Evolutionary conservation across 2,797 vertebrate genomes (phyloP).

Genomic region (Thunnus albacares): DNA sequence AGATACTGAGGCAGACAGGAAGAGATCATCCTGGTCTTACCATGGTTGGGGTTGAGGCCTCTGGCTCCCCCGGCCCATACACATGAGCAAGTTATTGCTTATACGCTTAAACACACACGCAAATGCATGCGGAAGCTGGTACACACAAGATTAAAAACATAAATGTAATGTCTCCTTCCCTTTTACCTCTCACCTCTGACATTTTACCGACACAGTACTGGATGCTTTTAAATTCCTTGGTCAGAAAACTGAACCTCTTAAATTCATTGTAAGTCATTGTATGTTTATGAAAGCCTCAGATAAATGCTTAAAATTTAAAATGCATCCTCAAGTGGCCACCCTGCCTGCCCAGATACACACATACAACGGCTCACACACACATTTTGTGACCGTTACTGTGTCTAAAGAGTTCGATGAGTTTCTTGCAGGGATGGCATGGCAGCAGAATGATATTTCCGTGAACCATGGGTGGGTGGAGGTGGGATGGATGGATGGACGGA

Average conservation of each 20-base stretch:
- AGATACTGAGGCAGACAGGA: conserved; percentile 82
- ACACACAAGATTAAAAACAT: conserved; percentile 9
- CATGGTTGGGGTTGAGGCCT: conserved; percentile 53
- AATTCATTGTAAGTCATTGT: not conserved
- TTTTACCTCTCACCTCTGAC: conserved; percentile 4
- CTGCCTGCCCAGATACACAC: not conserved
- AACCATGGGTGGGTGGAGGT: conserved; percentile 54
- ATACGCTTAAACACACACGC: conserved; percentile 3
- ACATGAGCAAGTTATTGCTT: conserved; percentile 39
- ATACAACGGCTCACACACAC: not conserved
- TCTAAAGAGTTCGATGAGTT: conserved; percentile 30
- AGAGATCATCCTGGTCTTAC: conserved; percentile 81
- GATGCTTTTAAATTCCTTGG: not conserved
- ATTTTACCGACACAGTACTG: conserved; percentile 8
- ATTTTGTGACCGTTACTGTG: conserved; percentile 16
- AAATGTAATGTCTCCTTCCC: conserved; percentile 25
- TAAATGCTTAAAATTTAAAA: not conserved
- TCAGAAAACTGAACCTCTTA: not conserved
- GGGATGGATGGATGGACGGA: conserved; percentile 80
- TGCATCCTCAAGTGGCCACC: not conserved
- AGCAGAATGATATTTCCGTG: conserved; percentile 83
- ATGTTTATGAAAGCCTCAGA: not conserved
- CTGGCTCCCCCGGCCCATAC: conserved; percentile 36
- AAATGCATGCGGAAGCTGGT: not conserved
- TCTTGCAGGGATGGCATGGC: conserved; percentile 33